Conservation (phyloP, 2,113 vertebrate genomes). For the Ursus arctos region DNA sequence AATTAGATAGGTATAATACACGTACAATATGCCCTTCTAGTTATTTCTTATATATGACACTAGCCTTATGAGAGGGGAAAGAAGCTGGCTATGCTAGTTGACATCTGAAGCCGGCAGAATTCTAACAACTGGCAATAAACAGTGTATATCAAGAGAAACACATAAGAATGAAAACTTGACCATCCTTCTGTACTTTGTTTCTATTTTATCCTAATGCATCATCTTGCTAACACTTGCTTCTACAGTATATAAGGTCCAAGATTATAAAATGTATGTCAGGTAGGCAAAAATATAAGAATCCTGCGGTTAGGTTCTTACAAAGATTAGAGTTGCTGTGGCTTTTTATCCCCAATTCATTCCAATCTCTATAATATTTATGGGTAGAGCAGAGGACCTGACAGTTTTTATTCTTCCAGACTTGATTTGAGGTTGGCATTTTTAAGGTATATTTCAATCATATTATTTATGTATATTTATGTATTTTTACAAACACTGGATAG, state of each 20-base stretch:
- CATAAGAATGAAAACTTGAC: not conserved
- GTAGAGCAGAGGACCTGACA: not conserved
- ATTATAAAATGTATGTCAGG: not conserved
- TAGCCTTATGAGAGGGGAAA: not conserved
- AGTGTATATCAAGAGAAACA: not conserved
- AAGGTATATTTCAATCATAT: not conserved
- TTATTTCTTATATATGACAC: slow-evolving; percentile 41
- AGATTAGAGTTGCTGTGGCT: not conserved
- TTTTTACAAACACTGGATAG: not conserved
- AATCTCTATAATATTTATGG: not conserved
- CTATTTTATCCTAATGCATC: not conserved
- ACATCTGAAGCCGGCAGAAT: slow-evolving; percentile 8
- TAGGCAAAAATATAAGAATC: not conserved
- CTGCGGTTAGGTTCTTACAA: not conserved
- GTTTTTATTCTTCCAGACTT: not conserved
- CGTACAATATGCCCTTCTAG: not conserved
- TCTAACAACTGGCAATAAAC: slow-evolving; percentile 41
- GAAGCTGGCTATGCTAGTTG: not conserved
- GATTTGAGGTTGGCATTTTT: not conserved
- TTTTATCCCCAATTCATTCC: not conserved
- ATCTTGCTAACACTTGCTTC: not conserved
- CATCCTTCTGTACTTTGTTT: not conserved
- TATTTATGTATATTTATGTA: not conserved
- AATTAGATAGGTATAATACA: not conserved
- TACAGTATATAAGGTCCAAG: not conserved